These are phyloP conservation scores for Miltochrista miniata DNA, from an alignment of 2,888 invertebrate genomes.

Conservation along the genomic window DNA sequence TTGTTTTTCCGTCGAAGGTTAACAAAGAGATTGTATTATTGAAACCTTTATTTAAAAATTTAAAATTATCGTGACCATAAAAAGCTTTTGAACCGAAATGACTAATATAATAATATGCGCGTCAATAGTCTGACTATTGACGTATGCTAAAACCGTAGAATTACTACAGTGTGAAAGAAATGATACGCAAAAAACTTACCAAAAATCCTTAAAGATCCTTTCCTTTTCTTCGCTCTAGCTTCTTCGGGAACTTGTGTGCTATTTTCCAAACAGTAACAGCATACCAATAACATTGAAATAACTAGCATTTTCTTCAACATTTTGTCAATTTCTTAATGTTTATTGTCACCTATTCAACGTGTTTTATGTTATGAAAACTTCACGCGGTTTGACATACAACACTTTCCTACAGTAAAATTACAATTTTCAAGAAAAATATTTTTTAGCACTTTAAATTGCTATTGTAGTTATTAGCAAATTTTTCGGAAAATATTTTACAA, in stretches of 20 bases:
- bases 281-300: slow-evolving; percentile 52
- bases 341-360: neutral
- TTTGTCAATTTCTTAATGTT: slow-evolving; percentile 2
- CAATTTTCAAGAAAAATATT: slow-evolving; percentile 1
- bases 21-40: too few species aligned
- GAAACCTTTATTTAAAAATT: too few species aligned
- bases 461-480: slow-evolving; percentile 15
- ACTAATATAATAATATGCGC: too few species aligned
- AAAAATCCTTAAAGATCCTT: slow-evolving; percentile 55
- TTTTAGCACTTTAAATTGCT: neutral
- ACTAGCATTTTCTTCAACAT: slow-evolving; percentile 58
- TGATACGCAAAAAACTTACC: slow-evolving; percentile 44
- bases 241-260: slow-evolving; percentile 57
- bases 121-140: too few species aligned
- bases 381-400: slow-evolving; percentile 8
- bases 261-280: slow-evolving; percentile 65
- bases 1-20: too few species aligned
- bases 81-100: too few species aligned
- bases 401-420: neutral
- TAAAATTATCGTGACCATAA: too few species aligned
- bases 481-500: slow-evolving; percentile 21
- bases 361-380: slow-evolving; percentile 1
- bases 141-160: too few species aligned
- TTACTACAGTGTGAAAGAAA: too few species aligned
- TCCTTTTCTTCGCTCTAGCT: slow-evolving; percentile 70